Evolutionary conservation across 2,888 invertebrate species (phyloP).

Genomic region (Mythimna pallens): DNA sequence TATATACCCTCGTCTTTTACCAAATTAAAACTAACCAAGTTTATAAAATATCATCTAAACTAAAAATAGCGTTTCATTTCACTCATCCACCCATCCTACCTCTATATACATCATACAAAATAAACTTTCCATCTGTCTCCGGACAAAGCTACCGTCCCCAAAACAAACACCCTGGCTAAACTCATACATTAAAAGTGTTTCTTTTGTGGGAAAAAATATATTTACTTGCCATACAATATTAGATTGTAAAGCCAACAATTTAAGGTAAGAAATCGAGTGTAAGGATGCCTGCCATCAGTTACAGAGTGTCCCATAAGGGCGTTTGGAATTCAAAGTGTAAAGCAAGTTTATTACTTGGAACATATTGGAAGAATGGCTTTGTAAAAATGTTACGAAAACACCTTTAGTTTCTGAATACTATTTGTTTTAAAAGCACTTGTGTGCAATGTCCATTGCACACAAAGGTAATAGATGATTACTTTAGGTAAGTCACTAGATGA

Average conservation of each 20-base stretch:
- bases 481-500: neutral
- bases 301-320: constrained; percentile 71
- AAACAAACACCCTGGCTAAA: constrained; percentile 57
- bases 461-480: neutral
- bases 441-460: constrained; percentile 1
- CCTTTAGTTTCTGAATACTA: constrained; percentile 17
- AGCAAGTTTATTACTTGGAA: constrained; percentile 79
- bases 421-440: constrained; percentile 26
- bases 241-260: rapidly evolving
- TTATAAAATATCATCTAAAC: neutral
- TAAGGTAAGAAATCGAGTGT: constrained; percentile 13
- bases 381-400: constrained; percentile 49
- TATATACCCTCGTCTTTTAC: neutral
- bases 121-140: constrained; percentile 41
- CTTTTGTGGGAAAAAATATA: constrained; percentile 56
- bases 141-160: constrained; percentile 48
- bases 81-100: neutral
- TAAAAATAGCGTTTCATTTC: neutral
- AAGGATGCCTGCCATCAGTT: constrained; percentile 43
- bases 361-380: constrained; percentile 75
- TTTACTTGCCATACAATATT: neutral
- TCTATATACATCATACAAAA: constrained; percentile 32
- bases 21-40: neutral
- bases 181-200: constrained; percentile 64
- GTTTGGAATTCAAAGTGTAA: constrained; percentile 77